phyloP scores from a whole-genome alignment of 2,888 invertebrate species.

The Patella caerulea region DNA sequence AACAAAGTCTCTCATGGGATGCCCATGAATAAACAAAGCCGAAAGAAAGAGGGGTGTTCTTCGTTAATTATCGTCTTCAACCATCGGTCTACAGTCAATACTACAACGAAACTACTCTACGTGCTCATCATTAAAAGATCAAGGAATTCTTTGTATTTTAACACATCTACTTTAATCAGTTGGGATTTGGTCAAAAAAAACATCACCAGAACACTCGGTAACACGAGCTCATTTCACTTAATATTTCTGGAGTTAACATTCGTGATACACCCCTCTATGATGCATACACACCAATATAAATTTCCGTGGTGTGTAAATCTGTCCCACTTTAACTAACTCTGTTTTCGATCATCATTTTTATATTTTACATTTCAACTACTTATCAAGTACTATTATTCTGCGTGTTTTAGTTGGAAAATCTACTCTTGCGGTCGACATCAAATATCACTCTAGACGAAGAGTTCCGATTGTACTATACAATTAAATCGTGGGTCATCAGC shows the following conservation, averaged over 20 bases:
- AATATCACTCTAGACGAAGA: background rate
- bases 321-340: too few species aligned
- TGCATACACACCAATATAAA: too few species aligned
- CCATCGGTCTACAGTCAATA: background rate
- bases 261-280: too few species aligned
- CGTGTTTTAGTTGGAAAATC: too few species aligned
- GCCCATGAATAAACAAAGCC: background rate
- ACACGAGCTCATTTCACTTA: background rate
- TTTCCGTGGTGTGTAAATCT: too few species aligned
- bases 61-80: background rate
- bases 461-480: background rate
- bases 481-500: background rate
- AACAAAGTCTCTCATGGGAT: background rate
- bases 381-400: too few species aligned
- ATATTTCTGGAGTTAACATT: too few species aligned
- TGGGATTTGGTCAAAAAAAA: background rate
- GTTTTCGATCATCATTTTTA: too few species aligned
- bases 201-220: background rate
- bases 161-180: background rate
- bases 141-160: background rate
- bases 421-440: background rate
- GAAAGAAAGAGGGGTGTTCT: background rate
- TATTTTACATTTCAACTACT: too few species aligned
- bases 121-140: constrained; percentile 5
- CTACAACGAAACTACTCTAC: background rate